Base-by-base conservation (phyloP, 1,140 invertebrate genomes). In the Whitmania pigra region DNA sequence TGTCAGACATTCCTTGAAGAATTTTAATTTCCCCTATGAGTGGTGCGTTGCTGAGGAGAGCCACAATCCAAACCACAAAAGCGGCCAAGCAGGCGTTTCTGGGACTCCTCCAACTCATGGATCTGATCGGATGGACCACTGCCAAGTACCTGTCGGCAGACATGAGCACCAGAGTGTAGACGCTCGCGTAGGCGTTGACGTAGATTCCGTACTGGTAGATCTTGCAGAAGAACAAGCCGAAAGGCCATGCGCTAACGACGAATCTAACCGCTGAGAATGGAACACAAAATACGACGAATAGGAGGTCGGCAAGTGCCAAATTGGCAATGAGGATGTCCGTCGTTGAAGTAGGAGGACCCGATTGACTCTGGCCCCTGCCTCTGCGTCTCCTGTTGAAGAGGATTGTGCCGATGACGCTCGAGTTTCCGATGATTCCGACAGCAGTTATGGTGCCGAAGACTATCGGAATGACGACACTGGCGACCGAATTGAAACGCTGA, bases 221-320 rank as follows among this genome's bases (percentile, higher is more conserved):
- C 83, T 92, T 91, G 83, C 93, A 96, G 90, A 91, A 93, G 72
- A 88, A 79, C 76, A 89, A 87, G 15, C 93, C 92, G 78, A 95
- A 95, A 0, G 91, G 91, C 94, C 94, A 97, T 13, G 72, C 72
- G 18, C 77, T 73, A 72, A 80, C 67, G 18, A 78, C 77, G 74
- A 81, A 81, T 4, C 87, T 85, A 49, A 78, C 75, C 11, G 78
- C 81, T 11, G 80, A 81, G 74, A 81, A 82, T 0, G 94, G 94
- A 40, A 97, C 92, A 83, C 94, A 97, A 81, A 97, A 93, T 63
- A 94, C 87, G 54, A 97, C 92, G 81, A 97, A 97, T 9, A 94
- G 86, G 13, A 97, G 83, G 81, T 97, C 94, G 9, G 94, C 93
- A 4, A 88, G 76, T 0, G 90, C 89, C 84, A 92, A 87, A 75